Conservation (phyloP, 2,888 invertebrate genomes). For the Ditylenchus weischeri region DNA sequence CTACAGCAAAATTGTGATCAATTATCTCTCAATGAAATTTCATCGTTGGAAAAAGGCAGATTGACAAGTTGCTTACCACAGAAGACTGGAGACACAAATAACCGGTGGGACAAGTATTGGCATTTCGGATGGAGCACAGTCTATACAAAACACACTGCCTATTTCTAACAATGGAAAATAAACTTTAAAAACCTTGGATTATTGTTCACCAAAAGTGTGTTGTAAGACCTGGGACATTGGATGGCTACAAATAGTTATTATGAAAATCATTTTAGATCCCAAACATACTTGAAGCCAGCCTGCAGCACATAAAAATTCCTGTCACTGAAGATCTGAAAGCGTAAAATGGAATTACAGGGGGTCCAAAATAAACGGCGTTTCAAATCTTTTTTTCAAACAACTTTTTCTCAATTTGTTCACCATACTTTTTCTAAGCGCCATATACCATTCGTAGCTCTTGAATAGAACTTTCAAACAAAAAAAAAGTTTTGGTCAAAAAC, state of each 20-base stretch:
- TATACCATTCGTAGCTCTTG: too few species aligned
- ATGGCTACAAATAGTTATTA: conserved; percentile 46
- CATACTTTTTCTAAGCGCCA: too few species aligned
- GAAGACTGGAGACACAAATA: conserved; percentile 50
- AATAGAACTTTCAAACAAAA: too few species aligned
- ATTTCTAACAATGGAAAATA: too few species aligned
- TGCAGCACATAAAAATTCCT: conserved; percentile 49
- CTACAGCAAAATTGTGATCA: neutral
- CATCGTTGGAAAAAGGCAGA: too few species aligned
- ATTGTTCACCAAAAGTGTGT: conserved; percentile 37
- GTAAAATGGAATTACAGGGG: too few species aligned
- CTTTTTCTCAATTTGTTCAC: too few species aligned
- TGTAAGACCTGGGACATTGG: conserved; percentile 29
- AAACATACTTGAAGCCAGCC: conserved; percentile 37
- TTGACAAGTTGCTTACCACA: conserved; percentile 31
- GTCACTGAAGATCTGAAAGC: conserved; percentile 26
- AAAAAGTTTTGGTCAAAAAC: too few species aligned
- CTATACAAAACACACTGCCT: neutral
- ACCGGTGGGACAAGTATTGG: conserved; percentile 44
- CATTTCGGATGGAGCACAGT: conserved; percentile 34
- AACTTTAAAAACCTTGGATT: conserved; percentile 12
- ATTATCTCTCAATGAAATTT: too few species aligned
- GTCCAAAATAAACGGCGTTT: too few species aligned
- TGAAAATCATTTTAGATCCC: conserved; percentile 41
- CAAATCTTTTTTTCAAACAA: too few species aligned